Evolutionary conservation across 2,113 vertebrate genomes (phyloP).

Genomic region (Corythoichthys intestinalis): DNA sequence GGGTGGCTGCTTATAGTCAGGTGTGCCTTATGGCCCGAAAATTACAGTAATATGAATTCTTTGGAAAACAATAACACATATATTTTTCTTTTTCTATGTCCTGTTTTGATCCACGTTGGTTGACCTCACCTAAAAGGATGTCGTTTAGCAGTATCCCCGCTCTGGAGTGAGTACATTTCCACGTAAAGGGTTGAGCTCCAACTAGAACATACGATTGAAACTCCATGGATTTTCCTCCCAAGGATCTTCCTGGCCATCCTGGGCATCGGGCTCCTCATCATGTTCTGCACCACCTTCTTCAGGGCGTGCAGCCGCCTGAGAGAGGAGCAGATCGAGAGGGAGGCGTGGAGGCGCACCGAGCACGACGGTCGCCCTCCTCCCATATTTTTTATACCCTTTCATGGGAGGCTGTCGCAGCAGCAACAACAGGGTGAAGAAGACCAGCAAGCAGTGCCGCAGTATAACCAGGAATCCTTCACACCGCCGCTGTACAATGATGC

Average conservation of each 20-base stretch:
- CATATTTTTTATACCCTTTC: slow-evolving; percentile 62
- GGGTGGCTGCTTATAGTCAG: too few relatives aligned
- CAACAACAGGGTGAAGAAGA: slow-evolving; percentile 32
- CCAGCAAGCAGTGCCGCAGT: neutral
- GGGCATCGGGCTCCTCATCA: slow-evolving; percentile 50
- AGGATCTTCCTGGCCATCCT: slow-evolving; percentile 59
- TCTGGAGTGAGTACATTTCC: neutral
- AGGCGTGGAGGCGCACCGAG: slow-evolving; percentile 18
- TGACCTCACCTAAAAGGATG: neutral
- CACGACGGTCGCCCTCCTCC: neutral
- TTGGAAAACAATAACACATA: too few relatives aligned
- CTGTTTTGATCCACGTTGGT: neutral
- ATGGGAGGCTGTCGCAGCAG: slow-evolving; percentile 15
- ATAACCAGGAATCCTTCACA: slow-evolving; percentile 24
- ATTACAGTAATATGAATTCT: too few relatives aligned
- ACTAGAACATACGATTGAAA: neutral
- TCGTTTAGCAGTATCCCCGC: neutral
- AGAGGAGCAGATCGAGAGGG: slow-evolving; percentile 29
- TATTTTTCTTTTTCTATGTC: too few relatives aligned
- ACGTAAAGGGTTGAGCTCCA: too few relatives aligned
- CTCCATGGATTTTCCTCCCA: neutral
- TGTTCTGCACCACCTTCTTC: slow-evolving; percentile 60
- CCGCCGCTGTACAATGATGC: slow-evolving; percentile 35
- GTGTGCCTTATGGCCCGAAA: too few relatives aligned
- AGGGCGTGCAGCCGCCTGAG: slow-evolving; percentile 33